These are phyloP conservation scores for Eilema griseolum DNA, from an alignment of 2,888 invertebrate species.

Conservation along the genomic window DNA sequence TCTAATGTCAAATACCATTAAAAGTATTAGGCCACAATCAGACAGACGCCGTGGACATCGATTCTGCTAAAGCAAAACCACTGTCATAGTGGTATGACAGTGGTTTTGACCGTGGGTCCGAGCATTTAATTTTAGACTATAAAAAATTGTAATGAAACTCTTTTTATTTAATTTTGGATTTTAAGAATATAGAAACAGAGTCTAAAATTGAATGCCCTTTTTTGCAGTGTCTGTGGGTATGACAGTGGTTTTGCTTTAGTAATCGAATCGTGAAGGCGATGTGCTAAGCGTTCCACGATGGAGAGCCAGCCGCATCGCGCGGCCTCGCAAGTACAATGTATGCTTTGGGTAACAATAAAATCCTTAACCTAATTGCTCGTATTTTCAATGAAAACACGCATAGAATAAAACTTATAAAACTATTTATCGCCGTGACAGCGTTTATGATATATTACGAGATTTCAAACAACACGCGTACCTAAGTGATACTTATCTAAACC, in stretches of 20 bases:
- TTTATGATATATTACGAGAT: slow-evolving; percentile 85
- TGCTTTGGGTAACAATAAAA: slow-evolving; percentile 84
- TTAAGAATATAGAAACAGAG: no score
- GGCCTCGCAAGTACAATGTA: slow-evolving; percentile 69
- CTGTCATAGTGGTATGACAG: no score
- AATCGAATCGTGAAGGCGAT: no score
- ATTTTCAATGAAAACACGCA: slow-evolving; percentile 81
- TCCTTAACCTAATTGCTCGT: slow-evolving; percentile 80
- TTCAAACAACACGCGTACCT: slow-evolving; percentile 82
- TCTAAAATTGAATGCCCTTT: no score
- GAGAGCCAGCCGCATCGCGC: slow-evolving; percentile 55
- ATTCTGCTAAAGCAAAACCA: no score
- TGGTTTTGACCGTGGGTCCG: no score
- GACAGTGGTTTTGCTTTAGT: no score
- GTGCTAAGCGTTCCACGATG: slow-evolving; percentile 28
- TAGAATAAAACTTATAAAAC: slow-evolving; percentile 75
- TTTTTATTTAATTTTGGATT: no score
- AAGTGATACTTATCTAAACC: slow-evolving; percentile 70
- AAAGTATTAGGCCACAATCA: slow-evolving; percentile 40
- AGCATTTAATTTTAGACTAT: no score
- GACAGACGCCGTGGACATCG: no score
- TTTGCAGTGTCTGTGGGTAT: no score
- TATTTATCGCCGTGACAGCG: slow-evolving; percentile 72
- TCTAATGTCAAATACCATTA: slow-evolving; percentile 46
- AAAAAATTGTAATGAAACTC: no score